phyloP scores from a whole-genome alignment of 2,888 invertebrate species.

The Leptopilina drosophilae region DNA sequence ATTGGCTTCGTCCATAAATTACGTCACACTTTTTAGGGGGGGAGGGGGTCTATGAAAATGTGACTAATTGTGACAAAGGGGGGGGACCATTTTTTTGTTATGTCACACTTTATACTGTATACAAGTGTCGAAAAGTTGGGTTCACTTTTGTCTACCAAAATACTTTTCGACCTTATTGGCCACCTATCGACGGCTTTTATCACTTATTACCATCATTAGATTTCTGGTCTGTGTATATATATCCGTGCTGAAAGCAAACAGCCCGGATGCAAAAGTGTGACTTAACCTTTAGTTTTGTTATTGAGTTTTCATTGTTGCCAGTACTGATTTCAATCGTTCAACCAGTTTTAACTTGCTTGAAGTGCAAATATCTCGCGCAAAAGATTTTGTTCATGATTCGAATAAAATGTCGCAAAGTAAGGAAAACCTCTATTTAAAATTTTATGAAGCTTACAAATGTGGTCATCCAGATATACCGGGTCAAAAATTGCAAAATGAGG shows the following conservation, averaged over 20 bases:
- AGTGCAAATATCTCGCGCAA: neutral
- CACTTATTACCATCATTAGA: too few species aligned
- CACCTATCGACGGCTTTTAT: too few species aligned
- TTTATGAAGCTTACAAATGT: neutral
- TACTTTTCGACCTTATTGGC: too few species aligned
- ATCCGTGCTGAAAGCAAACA: neutral
- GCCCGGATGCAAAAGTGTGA: neutral
- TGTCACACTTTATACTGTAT: too few species aligned
- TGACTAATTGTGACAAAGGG: too few species aligned
- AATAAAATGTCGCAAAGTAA: neutral
- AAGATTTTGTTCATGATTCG: neutral
- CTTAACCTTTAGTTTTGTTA: neutral
- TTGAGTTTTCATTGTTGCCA: neutral
- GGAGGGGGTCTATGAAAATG: too few species aligned
- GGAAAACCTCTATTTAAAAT: neutral
- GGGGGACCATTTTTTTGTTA: too few species aligned
- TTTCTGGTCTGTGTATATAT: too few species aligned
- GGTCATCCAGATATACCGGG: neutral
- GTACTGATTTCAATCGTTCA: neutral
- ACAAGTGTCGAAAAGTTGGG: too few species aligned
- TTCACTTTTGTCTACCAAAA: too few species aligned
- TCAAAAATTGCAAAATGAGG: neutral
- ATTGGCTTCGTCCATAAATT: too few species aligned
- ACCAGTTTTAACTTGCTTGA: slow-evolving; percentile 2
- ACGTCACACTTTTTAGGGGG: too few species aligned